Percentiles rank a stretch among this genome's conserved stretches.
These are phyloP conservation scores for Brevimyrus niger DNA, from an alignment of 2,113 vertebrate genomes.

Conservation along the genomic window DNA sequence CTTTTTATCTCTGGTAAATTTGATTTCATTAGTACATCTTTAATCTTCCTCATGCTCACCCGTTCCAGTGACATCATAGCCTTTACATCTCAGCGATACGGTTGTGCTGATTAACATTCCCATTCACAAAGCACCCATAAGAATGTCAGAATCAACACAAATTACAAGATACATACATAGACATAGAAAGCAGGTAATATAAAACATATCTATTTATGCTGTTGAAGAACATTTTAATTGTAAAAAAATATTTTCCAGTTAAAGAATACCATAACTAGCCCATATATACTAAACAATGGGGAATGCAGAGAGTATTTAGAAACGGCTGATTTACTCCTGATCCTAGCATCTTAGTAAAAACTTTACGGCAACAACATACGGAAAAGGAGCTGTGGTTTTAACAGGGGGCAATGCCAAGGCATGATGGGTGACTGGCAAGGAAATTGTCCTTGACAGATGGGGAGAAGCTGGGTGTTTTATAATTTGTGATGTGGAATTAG, in stretches of 20 bases:
- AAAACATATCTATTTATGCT: not conserved
- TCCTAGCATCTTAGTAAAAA: not conserved
- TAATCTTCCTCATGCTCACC: not conserved
- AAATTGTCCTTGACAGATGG: not conserved
- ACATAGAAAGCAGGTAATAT: not conserved
- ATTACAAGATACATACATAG: not conserved
- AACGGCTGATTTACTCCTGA: not conserved
- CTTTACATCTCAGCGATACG: not conserved
- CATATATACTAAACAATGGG: not conserved
- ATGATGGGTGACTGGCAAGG: not conserved
- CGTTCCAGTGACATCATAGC: not conserved
- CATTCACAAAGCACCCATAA: not conserved
- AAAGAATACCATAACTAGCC: not conserved
- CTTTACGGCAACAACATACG: not conserved
- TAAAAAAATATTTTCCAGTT: not conserved
- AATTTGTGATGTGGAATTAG: not conserved
- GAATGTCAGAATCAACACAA: not conserved
- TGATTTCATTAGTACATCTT: not conserved
- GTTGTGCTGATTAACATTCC: not conserved
- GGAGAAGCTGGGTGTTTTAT: not conserved
- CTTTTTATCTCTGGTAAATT: slow-evolving; percentile 3
- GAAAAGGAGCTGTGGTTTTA: not conserved
- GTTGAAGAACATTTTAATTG: not conserved
- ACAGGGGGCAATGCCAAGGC: not conserved
- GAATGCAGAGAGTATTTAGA: not conserved